Conservation (phyloP, 2,113 vertebrate species). For the Toxostoma redivivum region DNA sequence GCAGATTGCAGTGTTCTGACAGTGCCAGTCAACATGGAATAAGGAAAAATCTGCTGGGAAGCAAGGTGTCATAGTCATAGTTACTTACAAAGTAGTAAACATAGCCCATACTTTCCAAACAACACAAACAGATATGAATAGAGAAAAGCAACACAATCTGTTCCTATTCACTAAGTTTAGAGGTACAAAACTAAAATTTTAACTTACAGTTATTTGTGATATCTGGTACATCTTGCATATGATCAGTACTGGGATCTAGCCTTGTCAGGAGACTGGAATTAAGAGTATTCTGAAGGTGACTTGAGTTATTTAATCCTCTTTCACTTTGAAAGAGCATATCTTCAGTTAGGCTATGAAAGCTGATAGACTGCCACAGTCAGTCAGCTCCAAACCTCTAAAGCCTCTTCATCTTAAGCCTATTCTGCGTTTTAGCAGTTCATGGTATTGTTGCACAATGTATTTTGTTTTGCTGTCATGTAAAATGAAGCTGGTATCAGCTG, state of each 20-base stretch:
- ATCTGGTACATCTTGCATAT: background rate
- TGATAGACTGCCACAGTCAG: background rate
- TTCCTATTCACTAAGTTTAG: background rate
- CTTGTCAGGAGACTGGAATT: background rate
- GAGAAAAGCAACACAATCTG: background rate
- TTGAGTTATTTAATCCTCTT: background rate
- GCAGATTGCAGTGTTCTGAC: slow-evolving; percentile 11
- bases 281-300: background rate
- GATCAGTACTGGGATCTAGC: background rate
- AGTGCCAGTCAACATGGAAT: slow-evolving; percentile 7
- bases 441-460: background rate
- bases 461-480: background rate
- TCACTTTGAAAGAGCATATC: background rate
- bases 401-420: background rate
- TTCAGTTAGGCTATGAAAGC: background rate
- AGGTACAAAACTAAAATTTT: background rate
- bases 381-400: background rate
- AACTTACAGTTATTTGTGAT: background rate
- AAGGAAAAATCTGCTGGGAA: slow-evolving; percentile 12
- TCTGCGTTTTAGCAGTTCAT: background rate
- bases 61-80: background rate
- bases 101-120: background rate
- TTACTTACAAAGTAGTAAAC: background rate
- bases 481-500: background rate
- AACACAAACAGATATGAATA: background rate